A percentile compares a stretch with the other conserved stretches of the same genome.
These are phyloP conservation scores for Peromyscus eremicus DNA, from an alignment of 2,797 vertebrate genomes.

Conservation along the genomic window DNA sequence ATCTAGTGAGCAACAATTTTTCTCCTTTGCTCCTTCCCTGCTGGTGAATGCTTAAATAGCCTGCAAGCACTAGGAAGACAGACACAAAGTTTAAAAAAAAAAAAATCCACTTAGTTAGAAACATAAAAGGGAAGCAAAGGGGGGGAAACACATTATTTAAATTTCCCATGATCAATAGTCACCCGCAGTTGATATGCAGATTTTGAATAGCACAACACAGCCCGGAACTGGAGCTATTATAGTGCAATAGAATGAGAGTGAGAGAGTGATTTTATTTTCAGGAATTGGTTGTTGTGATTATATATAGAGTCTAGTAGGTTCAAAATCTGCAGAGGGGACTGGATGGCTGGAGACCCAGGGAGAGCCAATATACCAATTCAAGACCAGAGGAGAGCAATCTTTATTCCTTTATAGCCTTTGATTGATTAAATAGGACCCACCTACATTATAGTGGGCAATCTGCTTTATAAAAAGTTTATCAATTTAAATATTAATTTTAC, in stretches of 20 bases:
- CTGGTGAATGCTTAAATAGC: constrained; percentile 31
- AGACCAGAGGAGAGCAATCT: not conserved
- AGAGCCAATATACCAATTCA: not conserved
- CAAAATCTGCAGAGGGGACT: not conserved
- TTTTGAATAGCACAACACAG: not conserved
- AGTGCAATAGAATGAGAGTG: not conserved
- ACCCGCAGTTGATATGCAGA: not conserved
- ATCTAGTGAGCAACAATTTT: constrained; percentile 78
- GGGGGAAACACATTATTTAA: not conserved
- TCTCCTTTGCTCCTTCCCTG: constrained; percentile 81
- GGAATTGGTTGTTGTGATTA: not conserved
- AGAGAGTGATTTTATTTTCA: constrained; percentile 19
- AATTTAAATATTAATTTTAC: not conserved
- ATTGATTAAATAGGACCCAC: not conserved
- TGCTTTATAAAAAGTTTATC: not conserved
- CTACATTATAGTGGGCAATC: not conserved
- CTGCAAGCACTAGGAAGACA: not conserved
- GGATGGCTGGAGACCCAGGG: not conserved
- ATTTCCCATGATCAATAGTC: not conserved
- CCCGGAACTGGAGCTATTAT: not conserved
- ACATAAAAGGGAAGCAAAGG: not conserved
- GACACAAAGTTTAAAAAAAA: not conserved
- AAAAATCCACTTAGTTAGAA: not conserved
- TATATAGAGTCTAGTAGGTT: not conserved
- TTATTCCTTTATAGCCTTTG: not conserved